Conservation (phyloP, 1,140 invertebrate species). For the Drosophila varians region DNA sequence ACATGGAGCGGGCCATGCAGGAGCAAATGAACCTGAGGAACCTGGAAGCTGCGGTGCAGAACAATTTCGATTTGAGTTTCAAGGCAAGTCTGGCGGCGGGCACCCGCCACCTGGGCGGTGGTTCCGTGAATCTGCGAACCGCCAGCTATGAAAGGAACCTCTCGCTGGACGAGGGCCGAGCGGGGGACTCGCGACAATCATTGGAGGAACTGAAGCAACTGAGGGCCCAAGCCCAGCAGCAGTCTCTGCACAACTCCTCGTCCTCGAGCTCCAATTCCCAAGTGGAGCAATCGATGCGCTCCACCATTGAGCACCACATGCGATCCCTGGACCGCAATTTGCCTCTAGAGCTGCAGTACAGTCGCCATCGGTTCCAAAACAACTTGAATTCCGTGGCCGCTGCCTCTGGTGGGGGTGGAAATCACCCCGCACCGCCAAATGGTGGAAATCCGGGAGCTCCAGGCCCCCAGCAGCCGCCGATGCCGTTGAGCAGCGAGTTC, state of each 20-base stretch:
- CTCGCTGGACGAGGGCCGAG: constrained; percentile 69
- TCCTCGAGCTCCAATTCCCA: constrained; percentile 58
- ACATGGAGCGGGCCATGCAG: constrained; percentile 83
- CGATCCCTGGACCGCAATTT: constrained; percentile 81
- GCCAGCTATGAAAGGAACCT: constrained; percentile 72
- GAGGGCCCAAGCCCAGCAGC: constrained; percentile 73
- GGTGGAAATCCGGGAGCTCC: constrained; percentile 25
- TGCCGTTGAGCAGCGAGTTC: constrained; percentile 79
- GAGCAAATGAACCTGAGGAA: constrained; percentile 82
- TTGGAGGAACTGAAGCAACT: constrained; percentile 78
- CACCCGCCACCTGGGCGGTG: constrained; percentile 58
- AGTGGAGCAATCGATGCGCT: constrained; percentile 76
- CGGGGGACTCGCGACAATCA: constrained; percentile 68
- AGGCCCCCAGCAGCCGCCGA: constrained; percentile 50
- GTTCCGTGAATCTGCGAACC: constrained; percentile 63
- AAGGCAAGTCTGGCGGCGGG: constrained; percentile 71
- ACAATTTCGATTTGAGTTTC: constrained; percentile 79
- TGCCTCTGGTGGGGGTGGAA: constrained; percentile 13
- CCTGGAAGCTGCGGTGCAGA: constrained; percentile 73
- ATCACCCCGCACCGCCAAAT: constrained; percentile 17
- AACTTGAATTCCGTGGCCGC: constrained; percentile 34
- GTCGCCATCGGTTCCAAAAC: constrained; percentile 78
- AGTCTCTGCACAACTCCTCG: constrained; percentile 68
- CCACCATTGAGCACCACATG: constrained; percentile 82
- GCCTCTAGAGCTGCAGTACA: constrained; percentile 80